Evolutionary conservation across 2,113 vertebrate species (phyloP), one percentile per base, ranked within the genome.

Genomic region (Poecile atricapillus): DNA sequence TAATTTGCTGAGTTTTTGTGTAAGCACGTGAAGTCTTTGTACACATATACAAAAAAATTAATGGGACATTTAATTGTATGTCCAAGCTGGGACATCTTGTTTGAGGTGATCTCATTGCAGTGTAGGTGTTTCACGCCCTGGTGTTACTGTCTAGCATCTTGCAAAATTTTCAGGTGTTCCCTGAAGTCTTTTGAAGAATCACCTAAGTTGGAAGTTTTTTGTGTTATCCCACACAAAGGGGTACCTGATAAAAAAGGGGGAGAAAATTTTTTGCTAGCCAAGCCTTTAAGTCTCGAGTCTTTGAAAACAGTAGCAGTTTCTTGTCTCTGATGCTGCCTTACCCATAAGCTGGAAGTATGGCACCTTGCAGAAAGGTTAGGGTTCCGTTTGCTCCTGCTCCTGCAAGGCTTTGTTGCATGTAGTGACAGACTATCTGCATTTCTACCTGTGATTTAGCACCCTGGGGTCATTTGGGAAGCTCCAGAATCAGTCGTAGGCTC

Each of bases 31-130:
- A 41, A 68, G 8, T 67, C 18, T 67, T 50, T 49, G 8, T 82
- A 47, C 5, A 4, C 9, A 4, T 14, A 35, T 28, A 10, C 8
- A 52, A 49, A 73, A 71, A 28, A 9, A 33, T 15, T 31, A 52
- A 53, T 44, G 22, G 7, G 28, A 31, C 3, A 3, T 4, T 39
- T 44, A 62, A 23, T 44, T 83, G 8, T 15, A 15, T 0, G 1
- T 37, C 24, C 7, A 41, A 35, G 8, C 23, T 56, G 30, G n/a
- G 58, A 17, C 10, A 8, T 17, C 8, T 17, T 59, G 13, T 81
- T 55, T 71, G 55, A 88, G 31, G 16, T 89, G 15, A 15, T 75
- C 11, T 68, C 43, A 46, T 20, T 79, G 47, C 13, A n/a, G 35
- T 16, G 47, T 33, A 41, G 17, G 30, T 5, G 1, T 75, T 84